Conservation (phyloP, 2,113 vertebrate genomes). For the Corynorhinus townsendii region DNA sequence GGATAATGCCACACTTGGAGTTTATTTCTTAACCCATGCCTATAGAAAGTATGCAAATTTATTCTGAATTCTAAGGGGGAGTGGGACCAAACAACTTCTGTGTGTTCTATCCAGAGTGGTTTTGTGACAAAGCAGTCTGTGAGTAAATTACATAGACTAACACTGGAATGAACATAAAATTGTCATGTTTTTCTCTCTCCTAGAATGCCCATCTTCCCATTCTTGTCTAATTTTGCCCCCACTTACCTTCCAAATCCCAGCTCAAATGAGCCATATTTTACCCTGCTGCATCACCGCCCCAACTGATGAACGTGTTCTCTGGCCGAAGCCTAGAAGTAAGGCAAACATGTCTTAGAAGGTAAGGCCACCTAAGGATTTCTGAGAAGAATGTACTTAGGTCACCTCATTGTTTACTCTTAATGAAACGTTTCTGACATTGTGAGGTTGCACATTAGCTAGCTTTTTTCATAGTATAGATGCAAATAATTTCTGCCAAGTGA, state of each 20-base stretch:
- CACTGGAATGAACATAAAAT: neutral
- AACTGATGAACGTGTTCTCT: neutral
- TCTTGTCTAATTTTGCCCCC: neutral
- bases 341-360: neutral
- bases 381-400: neutral
- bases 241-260: neutral
- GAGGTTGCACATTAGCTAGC: neutral
- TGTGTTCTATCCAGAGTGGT: neutral
- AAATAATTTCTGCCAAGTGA: neutral
- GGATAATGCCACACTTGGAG: neutral
- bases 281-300: accelerated
- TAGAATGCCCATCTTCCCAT: neutral
- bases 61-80: neutral
- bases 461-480: neutral
- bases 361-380: neutral
- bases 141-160: neutral
- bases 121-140: neutral
- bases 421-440: neutral
- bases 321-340: neutral
- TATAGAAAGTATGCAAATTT: neutral
- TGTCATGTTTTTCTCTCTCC: neutral
- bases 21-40: neutral
- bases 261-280: neutral
- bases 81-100: neutral
- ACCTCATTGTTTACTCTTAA: neutral